Percentiles rank a stretch among this genome's conserved stretches.
phyloP scores from a whole-genome alignment of 2,888 invertebrate genomes.

The Acrobasis repandana region DNA sequence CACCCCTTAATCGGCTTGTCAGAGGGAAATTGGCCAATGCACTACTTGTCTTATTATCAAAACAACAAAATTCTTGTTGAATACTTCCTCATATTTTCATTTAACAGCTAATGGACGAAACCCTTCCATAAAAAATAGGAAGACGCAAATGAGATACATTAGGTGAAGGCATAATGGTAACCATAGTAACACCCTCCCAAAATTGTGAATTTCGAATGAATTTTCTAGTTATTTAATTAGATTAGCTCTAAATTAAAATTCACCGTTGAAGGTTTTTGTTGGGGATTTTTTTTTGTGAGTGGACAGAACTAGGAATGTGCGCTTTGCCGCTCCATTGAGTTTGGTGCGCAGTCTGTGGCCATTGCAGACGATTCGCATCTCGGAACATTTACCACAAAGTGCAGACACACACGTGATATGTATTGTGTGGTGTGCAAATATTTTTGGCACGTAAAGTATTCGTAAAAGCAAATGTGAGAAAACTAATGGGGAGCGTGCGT shows the following conservation, averaged over 20 bases:
- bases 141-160: conserved; percentile 36
- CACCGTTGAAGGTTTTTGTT: conserved; percentile 33
- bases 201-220: conserved; percentile 23
- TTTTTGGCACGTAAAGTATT: not conserved
- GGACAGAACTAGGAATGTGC: conserved; percentile 14
- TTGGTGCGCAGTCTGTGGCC: conserved; percentile 24
- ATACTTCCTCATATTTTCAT: conserved; percentile 49
- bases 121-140: conserved; percentile 46
- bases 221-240: conserved; percentile 43
- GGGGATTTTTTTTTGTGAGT: conserved; percentile 12
- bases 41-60: conserved; percentile 51
- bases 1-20: conserved; percentile 58
- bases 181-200: conserved; percentile 52
- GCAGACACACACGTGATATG: conserved; percentile 4
- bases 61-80: conserved; percentile 44
- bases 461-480: not conserved
- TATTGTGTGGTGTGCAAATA: conserved; percentile 13
- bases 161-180: conserved; percentile 43
- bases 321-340: conserved; percentile 19
- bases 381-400: conserved; percentile 19
- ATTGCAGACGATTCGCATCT: conserved; percentile 17
- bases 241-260: conserved; percentile 47
- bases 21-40: conserved; percentile 58
- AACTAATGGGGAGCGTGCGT: not conserved
- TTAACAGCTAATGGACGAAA: conserved; percentile 48